These are phyloP conservation scores for Polydrusus cervinus DNA, from an alignment of 2,888 invertebrate species.

Conservation along the genomic window DNA sequence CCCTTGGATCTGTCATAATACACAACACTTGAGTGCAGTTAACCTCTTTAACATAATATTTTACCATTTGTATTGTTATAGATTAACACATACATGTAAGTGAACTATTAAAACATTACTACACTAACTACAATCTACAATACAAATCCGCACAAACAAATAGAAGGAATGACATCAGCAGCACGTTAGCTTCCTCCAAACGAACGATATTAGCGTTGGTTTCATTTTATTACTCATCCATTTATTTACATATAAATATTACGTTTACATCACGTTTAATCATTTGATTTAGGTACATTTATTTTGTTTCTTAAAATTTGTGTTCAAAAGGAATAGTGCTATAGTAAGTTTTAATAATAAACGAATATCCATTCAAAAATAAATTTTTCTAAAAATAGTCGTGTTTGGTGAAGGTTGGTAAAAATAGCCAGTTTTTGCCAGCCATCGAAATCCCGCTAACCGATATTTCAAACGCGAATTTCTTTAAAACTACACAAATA, in stretches of 20 bases:
- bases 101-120: no score
- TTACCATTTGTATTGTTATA: not conserved
- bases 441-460: no score
- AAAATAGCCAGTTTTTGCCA: no score
- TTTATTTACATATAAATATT: slow-evolving; percentile 10
- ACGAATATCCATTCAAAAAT: slow-evolving; percentile 4
- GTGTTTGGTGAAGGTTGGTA: not conserved
- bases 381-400: slow-evolving; percentile 10
- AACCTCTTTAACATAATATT: not conserved
- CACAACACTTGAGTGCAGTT: not conserved
- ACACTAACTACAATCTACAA: no score
- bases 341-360: not conserved
- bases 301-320: slow-evolving; percentile 1
- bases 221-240: slow-evolving; percentile 7
- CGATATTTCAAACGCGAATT: no score
- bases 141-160: not conserved
- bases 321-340: slow-evolving; percentile 4
- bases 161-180: slow-evolving; percentile 12
- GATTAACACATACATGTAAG: not conserved
- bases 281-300: not conserved
- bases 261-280: slow-evolving; percentile 6
- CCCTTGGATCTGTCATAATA: no score
- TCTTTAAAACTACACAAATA: no score
- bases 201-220: slow-evolving; percentile 2
- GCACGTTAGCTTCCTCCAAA: slow-evolving; percentile 14